A percentile compares a stretch with the other conserved stretches of the same genome.
These are phyloP conservation scores for Hafferia zeledoni DNA, from an alignment of 2,797 vertebrate genomes.

Conservation along the genomic window DNA sequence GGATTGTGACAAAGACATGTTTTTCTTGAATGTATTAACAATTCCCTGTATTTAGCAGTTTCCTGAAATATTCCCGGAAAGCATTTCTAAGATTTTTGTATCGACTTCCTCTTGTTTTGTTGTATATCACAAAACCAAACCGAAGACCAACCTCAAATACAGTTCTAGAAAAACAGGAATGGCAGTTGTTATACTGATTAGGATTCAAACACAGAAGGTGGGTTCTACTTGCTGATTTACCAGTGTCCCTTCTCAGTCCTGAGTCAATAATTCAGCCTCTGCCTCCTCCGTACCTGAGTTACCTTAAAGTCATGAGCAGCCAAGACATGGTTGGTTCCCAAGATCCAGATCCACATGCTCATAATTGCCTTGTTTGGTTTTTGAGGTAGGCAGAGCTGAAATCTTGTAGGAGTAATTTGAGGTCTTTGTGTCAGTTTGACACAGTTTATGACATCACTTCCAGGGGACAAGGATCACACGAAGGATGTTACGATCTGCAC, in stretches of 20 bases:
- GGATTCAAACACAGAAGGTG: background rate
- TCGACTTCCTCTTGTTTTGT: background rate
- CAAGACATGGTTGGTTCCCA: background rate
- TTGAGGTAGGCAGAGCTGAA: background rate
- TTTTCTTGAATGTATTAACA: background rate
- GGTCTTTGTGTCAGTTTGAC: background rate
- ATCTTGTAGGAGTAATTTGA: background rate
- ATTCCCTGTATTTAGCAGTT: conserved; percentile 1
- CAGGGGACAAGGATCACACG: accelerated
- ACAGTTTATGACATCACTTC: background rate
- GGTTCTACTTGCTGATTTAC: background rate
- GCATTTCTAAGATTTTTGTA: conserved; percentile 29
- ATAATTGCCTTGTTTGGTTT: background rate
- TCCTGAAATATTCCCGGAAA: conserved; percentile 15
- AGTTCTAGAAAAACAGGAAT: background rate
- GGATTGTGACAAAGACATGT: background rate
- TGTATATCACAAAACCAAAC: background rate
- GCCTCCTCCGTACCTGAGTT: background rate
- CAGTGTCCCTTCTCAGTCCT: background rate
- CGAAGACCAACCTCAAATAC: background rate
- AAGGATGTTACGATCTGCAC: background rate
- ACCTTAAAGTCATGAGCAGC: background rate
- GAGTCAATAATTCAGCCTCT: background rate
- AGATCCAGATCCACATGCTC: background rate
- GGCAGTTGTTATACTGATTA: background rate